Base-by-base conservation (phyloP, 1,140 invertebrate genomes). In the Rhopalosiphum maidis region DNA sequence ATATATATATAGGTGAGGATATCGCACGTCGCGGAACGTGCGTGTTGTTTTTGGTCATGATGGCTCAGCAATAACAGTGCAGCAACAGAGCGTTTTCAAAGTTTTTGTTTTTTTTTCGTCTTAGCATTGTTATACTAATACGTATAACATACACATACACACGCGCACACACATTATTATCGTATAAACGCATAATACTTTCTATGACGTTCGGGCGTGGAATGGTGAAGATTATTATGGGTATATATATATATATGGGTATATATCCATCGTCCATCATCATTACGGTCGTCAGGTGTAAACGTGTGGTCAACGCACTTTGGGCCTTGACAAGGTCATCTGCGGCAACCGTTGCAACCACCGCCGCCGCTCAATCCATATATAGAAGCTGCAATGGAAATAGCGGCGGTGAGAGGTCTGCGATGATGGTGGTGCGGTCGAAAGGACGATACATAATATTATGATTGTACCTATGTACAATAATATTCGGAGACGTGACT, bases 251-350 rank as follows among this genome's bases (percentile, higher is more conserved):
- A 46, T 11, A 46, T 46, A 46, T 11, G 11, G 37, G 37, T 85
- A 85, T 7, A 11, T 51, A 92, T 92, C 91, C 82, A 6, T 30
- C 25, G 91, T 93, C 77, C 91, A 55, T 85, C 82, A 93, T 86
- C 51, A 93, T 86, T 85, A 93, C 41, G 35, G 51, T 93, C 46
- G n/a, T 46, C 91, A 46, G 91, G 68, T 83, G 91, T 93, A 85
- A 86, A 93, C 25, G 25, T 55, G 82, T 86, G 91, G 91, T 93
- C 91, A 93, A 93, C 54, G 91, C 82, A 86, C 91, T 93, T 93
- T 41, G 77, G 91, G 77, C 91, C 91, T 93, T 93, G 91, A 93
- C 91, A 93, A 93, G 91, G 91, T 93, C 91, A 93, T 90, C 48
- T 46, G 82, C 15, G 48, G 91, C 82, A 43, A 86, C 90, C 9